phyloP scores from a whole-genome alignment of 23 tunicate species.

The Corella eumyota region DNA sequence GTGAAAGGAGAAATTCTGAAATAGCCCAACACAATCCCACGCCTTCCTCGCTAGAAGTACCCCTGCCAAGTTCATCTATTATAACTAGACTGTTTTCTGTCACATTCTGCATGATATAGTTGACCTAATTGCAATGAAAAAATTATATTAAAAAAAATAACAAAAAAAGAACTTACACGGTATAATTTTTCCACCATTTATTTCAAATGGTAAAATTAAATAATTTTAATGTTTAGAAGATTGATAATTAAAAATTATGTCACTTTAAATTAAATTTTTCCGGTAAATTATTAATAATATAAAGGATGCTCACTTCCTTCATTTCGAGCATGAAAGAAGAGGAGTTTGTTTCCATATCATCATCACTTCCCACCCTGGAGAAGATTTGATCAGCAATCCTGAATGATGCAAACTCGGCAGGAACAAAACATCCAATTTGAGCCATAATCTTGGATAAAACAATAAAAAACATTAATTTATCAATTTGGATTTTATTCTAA shows the following conservation, averaged over 20 bases:
- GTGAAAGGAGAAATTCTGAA: slow-evolving; percentile 61
- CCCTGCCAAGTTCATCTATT: slow-evolving; percentile 82
- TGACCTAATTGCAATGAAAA: too few species aligned
- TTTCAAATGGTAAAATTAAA: too few species aligned
- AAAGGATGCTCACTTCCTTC: slow-evolving; percentile 43
- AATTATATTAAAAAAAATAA: too few species aligned
- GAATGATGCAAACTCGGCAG: slow-evolving; percentile 80
- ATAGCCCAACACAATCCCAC: slow-evolving; percentile 92
- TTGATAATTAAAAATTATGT: too few species aligned
- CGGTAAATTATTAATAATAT: background rate
- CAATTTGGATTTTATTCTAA: too few species aligned
- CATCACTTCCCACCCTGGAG: slow-evolving; percentile 78
- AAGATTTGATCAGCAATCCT: slow-evolving; percentile 74
- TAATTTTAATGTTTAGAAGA: too few species aligned
- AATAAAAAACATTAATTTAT: too few species aligned
- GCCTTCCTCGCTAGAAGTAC: slow-evolving; percentile 85
- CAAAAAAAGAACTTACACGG: background rate
- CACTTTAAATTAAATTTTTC: too few species aligned
- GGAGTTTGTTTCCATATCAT: slow-evolving; percentile 79
- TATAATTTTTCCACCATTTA: too few species aligned
- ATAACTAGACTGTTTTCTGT: slow-evolving; percentile 51
- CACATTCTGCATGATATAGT: slow-evolving; percentile 86
- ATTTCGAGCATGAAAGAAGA: slow-evolving; percentile 77
- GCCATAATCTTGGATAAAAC: slow-evolving; percentile 90
- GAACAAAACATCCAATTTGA: slow-evolving; percentile 78